Evolutionary conservation across 2,888 invertebrate genomes (phyloP).

Genomic region (Nemapogon koenigi): DNA sequence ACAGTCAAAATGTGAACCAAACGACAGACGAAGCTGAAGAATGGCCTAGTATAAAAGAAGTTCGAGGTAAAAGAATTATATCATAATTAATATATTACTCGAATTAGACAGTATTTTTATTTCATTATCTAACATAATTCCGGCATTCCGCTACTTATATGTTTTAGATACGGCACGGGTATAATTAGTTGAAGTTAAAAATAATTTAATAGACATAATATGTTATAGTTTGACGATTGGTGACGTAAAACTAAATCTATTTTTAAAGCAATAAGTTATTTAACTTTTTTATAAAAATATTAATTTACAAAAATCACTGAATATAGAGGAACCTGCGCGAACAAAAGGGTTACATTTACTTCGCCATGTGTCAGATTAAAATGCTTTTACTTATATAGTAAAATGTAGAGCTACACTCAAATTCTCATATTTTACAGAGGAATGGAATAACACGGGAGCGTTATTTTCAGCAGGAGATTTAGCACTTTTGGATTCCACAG

Average conservation of each 20-base stretch:
- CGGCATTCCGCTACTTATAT: too few relatives aligned
- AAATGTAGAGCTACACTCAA: background rate
- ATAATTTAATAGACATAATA: too few relatives aligned
- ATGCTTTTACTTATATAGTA: slow-evolving; percentile 7
- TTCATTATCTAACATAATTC: too few relatives aligned
- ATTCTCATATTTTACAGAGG: slow-evolving; percentile 34
- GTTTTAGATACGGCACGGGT: too few relatives aligned
- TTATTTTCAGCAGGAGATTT: slow-evolving; percentile 58
- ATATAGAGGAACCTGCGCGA: slow-evolving; percentile 4
- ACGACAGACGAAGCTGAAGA: slow-evolving; percentile 42
- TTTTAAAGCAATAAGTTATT: too few relatives aligned
- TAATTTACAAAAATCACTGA: too few relatives aligned
- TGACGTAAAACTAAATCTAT: too few relatives aligned
- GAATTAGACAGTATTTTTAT: too few relatives aligned
- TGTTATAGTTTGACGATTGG: too few relatives aligned
- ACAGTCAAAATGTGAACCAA: slow-evolving; percentile 33
- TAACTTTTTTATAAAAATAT: too few relatives aligned
- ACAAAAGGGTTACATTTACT: slow-evolving; percentile 2
- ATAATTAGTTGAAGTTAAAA: too few relatives aligned
- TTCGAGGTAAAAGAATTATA: slow-evolving; percentile 31
- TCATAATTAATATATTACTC: too few relatives aligned
- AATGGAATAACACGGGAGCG: slow-evolving; percentile 52
- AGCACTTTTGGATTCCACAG: slow-evolving; percentile 47
- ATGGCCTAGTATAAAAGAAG: slow-evolving; percentile 56
- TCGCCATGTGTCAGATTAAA: background rate